These are phyloP conservation scores for Cosmorhoe ocellata DNA, from an alignment of 2,888 invertebrate species.

Conservation along the genomic window DNA sequence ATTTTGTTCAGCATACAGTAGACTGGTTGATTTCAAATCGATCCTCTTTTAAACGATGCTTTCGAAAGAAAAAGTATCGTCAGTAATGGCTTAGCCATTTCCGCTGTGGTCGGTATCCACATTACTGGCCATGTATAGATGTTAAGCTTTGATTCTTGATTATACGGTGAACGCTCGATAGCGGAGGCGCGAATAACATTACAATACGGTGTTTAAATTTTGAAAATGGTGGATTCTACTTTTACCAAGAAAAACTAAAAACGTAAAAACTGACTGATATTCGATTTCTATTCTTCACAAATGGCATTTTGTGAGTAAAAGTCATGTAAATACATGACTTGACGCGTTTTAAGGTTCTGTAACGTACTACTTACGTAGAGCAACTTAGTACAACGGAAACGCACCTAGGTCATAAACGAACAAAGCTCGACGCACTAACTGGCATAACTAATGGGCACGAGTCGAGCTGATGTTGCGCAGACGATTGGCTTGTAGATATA, in stretches of 20 bases:
- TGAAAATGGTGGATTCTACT: no score
- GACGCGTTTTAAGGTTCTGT: no score
- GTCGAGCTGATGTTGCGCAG: conserved; percentile 45
- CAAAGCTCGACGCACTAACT: conserved; percentile 55
- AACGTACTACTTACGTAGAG: no score
- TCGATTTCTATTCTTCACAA: no score
- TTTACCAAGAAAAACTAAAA: no score
- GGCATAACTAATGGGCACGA: conserved; percentile 66
- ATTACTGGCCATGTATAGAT: conserved; percentile 7
- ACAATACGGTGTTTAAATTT: no score
- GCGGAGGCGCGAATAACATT: no score
- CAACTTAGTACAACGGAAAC: conserved; percentile 41
- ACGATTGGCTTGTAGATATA: neutral
- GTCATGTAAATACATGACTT: no score
- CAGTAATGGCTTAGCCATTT: conserved; percentile 8
- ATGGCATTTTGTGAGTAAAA: no score
- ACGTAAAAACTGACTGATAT: no score
- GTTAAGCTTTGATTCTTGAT: neutral
- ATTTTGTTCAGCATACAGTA: conserved; percentile 2
- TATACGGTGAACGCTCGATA: no score
- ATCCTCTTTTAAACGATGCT: neutral
- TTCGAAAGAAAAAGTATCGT: conserved; percentile 6
- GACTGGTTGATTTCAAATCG: neutral
- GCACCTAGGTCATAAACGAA: conserved; percentile 48
- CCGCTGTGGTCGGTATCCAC: conserved; percentile 12